Evolutionary conservation across 2,113 vertebrate species (phyloP).

Genomic region (Coptodon bakossiorum): DNA sequence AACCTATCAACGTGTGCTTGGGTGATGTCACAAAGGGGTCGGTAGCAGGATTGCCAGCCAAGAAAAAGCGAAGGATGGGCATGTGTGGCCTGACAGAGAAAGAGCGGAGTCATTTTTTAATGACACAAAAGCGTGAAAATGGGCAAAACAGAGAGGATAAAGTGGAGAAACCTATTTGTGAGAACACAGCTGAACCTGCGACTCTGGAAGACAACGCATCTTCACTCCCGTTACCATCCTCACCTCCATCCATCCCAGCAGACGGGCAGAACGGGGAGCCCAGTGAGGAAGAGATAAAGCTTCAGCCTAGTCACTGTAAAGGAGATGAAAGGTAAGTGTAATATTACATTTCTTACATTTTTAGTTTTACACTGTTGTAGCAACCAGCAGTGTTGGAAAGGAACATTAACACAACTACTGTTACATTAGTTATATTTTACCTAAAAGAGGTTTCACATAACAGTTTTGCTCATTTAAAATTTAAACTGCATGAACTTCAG

Average conservation of each 20-base stretch:
- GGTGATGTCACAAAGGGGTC: background rate
- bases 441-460: background rate
- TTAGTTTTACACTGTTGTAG: background rate
- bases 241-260: background rate
- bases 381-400: background rate
- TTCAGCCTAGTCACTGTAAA: background rate
- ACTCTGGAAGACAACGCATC: background rate
- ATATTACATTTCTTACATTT: background rate
- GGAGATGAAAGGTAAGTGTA: slow-evolving; percentile 14
- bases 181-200: background rate
- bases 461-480: background rate
- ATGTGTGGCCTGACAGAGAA: slow-evolving; percentile 51
- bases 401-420: background rate
- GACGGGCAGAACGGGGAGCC: background rate
- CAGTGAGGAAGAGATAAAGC: background rate
- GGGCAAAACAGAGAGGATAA: background rate
- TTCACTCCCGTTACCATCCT: background rate
- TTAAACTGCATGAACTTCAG: background rate
- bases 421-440: background rate
- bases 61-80: slow-evolving; percentile 64
- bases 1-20: background rate
- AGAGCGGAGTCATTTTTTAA: slow-evolving; percentile 19
- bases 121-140: background rate
- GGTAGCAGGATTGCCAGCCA: background rate
- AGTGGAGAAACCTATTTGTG: background rate